Evolutionary conservation across 2,113 vertebrate genomes (phyloP).

Genomic region (Uropsilus gracilis): DNA sequence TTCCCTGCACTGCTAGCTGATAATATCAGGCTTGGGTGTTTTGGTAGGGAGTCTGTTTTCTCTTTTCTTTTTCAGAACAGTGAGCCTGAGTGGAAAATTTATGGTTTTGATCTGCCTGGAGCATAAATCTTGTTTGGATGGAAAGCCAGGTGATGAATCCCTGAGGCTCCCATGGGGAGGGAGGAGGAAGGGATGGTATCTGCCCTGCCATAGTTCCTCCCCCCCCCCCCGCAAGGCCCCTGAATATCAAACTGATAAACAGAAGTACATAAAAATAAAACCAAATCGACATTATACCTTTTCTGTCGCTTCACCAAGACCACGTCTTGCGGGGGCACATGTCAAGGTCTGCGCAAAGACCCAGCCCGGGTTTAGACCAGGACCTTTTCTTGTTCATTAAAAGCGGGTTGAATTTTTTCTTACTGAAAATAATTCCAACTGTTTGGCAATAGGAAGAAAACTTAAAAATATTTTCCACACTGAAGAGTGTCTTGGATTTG

Average conservation of each 20-base stretch:
- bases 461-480: constrained; percentile 82
- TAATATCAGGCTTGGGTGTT: neutral
- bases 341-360: neutral
- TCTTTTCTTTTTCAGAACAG: neutral
- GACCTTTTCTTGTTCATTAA: constrained; percentile 79
- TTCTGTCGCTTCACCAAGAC: neutral
- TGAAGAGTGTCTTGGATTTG: constrained; percentile 79
- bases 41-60: neutral
- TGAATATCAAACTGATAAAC: neutral
- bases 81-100: neutral
- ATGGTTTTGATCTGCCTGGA: neutral
- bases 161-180: neutral
- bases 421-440: constrained; percentile 82
- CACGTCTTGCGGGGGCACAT: neutral
- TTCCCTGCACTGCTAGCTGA: neutral
- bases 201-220: neutral
- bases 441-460: constrained; percentile 80
- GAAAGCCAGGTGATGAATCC: neutral
- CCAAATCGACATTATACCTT: neutral
- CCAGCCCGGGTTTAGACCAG: constrained; percentile 35
- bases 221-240: neutral
- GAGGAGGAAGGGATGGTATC: accelerated
- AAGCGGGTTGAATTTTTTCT: constrained; percentile 69
- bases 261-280: neutral
- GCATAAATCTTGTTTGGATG: neutral